Base-by-base conservation (phyloP, 2,888 invertebrate genomes). In the Drosophila sordidula region DNA sequence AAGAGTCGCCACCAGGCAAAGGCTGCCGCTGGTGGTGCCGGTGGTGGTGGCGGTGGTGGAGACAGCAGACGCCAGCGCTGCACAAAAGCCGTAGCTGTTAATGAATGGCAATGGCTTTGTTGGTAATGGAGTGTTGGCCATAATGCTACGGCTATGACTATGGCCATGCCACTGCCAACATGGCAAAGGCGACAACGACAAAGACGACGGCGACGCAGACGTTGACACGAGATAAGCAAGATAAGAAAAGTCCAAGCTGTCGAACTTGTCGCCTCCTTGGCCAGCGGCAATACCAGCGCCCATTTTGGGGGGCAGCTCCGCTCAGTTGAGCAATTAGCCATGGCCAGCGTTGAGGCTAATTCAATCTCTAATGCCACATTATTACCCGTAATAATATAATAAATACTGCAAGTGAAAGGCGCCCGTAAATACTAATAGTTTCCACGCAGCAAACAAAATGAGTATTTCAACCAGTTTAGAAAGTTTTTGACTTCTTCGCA, bases 81-180 rank as follows among this genome's bases (percentile, higher is more conserved):
- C 64, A 78, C 81, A 78, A 80, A 79, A 76, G 79, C 70, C 80
- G 75, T 70, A 77, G 73, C 84, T 79, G 77, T 77, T 87, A 84
- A 86, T 86, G 87, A 86, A 87, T 84, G 87, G 79, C 78, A 77
- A 76, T 74, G 82, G 85, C 77, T 78, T 80, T 78, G 84, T 70
- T 83, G 73, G 70, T 71, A 80, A 82, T 84, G 87, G 77, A 82
- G 84, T 86, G 86, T 87, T 84, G 84, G 80, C 80, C 80, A 84
- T 86, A 86, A 86, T 83, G 29, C 55, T 42, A 34, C 25, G 39
- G 22, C 55, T 18, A 12, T 25, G 51, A 44, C 63, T 16, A 16
- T 39, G 51, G 57, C 39, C 61, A 46, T 42, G 56, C 47, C 46
- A 26, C 45, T 14, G 55, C 55, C 57, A 39, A 54, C 54, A 44